Base-by-base conservation (phyloP, 1,140 invertebrate species). In the Spodoptera frugiperda region DNA sequence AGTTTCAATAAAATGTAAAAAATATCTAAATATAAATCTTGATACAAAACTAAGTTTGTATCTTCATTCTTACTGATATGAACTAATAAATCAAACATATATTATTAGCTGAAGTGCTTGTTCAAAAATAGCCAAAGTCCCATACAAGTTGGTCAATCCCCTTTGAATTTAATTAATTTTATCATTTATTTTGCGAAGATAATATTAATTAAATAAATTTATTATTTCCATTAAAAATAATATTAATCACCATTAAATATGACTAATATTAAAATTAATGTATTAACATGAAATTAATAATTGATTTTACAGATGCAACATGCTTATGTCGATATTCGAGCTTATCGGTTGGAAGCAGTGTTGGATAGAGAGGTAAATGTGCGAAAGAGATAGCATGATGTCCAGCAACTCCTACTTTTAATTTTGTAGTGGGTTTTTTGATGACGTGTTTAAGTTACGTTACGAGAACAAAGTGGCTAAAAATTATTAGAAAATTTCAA, bases 321-420 rank as follows among this genome's bases (percentile, higher is more conserved):
- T 88, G 87, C 90, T 94, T 87, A 94, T 94, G 93, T 94, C 93
- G 39, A 91, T 94, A 83, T 94, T 94, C 94, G 93, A 94, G 91
- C 91, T 94, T 84, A 94, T 94, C 81, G 94, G 94, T 88, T 94
- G 94, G 94, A 93, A 94, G 87, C 94, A 94, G 91, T 94, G 93
- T 94, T 94, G 94, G 94, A 94, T 94, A 93, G 94, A 94, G 94
- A 94, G 94, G 94, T 94, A 94, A 94, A 94, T 93, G 92, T 93
- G 92, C 91, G 91, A 92, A 94, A 92, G 90, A 92, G 86, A 87
- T 57, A 87, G 82, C 88, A 88, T 84, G 81, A 39, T 70, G 75
- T 84, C n/a, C 15, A 51, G 57, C 54, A 75, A 48, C 48, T 51
- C 59, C 17, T 48, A 21, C 11, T 8, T 49, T 48, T 73, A 30